Conservation (phyloP, 2,113 vertebrate species). For the Equus przewalskii region DNA sequence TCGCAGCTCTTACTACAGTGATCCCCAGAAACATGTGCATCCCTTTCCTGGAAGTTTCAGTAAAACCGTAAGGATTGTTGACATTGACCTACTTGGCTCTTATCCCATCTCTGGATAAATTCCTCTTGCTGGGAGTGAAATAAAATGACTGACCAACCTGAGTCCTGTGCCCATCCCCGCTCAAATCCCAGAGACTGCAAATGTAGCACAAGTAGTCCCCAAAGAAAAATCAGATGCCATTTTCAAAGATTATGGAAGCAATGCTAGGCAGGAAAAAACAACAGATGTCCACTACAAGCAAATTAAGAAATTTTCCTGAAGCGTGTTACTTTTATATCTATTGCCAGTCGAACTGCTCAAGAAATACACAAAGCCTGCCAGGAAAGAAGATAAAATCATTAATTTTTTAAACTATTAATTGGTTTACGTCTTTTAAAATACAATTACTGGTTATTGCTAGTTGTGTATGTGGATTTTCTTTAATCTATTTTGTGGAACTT, state of each 20-base stretch:
- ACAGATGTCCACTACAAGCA: constrained; percentile 55
- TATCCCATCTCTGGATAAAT: neutral
- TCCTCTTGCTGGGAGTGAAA: neutral
- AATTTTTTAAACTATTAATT: constrained; percentile 15
- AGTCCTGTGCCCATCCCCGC: neutral
- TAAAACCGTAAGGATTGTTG: neutral
- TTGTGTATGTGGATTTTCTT: neutral
- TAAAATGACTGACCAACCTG: neutral
- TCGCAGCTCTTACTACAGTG: neutral
- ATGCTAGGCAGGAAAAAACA: neutral
- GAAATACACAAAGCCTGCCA: neutral
- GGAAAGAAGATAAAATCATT: neutral
- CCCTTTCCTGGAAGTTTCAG: neutral
- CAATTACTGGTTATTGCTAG: neutral
- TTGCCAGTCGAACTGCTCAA: constrained; percentile 42
- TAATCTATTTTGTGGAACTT: neutral
- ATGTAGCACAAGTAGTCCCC: neutral
- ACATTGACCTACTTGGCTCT: neutral
- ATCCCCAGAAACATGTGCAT: neutral
- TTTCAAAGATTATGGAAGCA: neutral
- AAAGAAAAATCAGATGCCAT: neutral
- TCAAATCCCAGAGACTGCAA: neutral
- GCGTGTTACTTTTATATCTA: constrained; percentile 26
- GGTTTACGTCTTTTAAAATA: neutral
- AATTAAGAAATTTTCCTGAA: constrained; percentile 39